Base-by-base conservation (phyloP, 37 sponge, comb jelly and placozoan species). In the Agelas oroides region DNA sequence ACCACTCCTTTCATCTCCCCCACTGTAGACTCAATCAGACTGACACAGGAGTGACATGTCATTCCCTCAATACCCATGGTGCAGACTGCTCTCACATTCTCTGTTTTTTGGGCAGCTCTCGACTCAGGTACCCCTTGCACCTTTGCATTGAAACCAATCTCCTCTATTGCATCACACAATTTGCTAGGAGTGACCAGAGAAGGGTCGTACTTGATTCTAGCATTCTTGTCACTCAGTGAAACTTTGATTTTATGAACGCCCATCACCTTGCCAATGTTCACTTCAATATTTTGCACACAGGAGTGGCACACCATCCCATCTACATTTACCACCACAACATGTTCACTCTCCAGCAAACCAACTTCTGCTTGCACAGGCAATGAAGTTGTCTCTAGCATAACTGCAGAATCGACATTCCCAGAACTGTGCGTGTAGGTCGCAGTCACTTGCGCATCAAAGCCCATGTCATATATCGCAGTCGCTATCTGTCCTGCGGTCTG, bases 291-390 rank as follows among this genome's bases (percentile, higher is more conserved):
- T 59, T 91, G 73, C n/a, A n/a, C n/a, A n/a, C n/a, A n/a, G n/a
- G n/a, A n/a, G n/a, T n/a, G n/a, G n/a, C n/a, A n/a, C n/a, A 90
- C 85, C 97, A 97, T 97, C 6, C 97, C 97, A 41, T 85, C 81
- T 32, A 97, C 82, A 62, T 37, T 63, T 8, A 94, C 53, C 52
- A 77, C 72, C 8, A 17, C 62, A 24, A 20, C 39, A 41, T 20
- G 15, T 0, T 14, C 68, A 24, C 65, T 63, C n/a, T n/a, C n/a
- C n/a, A n/a, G n/a, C n/a, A n/a, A n/a, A n/a, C n/a, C n/a, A n/a
- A n/a, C 35, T 14, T 78, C 38, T 35, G 14, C 71, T 13, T 8
- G 25, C 23, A 54, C 74, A 53, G 55, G 57, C 5, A 28, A 5
- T 21, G 54, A 52, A 52, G 73, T 31, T 38, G 21, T 19, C 5